Conservation (phyloP, 2,113 vertebrate genomes). For the Phainopepla nitens region DNA sequence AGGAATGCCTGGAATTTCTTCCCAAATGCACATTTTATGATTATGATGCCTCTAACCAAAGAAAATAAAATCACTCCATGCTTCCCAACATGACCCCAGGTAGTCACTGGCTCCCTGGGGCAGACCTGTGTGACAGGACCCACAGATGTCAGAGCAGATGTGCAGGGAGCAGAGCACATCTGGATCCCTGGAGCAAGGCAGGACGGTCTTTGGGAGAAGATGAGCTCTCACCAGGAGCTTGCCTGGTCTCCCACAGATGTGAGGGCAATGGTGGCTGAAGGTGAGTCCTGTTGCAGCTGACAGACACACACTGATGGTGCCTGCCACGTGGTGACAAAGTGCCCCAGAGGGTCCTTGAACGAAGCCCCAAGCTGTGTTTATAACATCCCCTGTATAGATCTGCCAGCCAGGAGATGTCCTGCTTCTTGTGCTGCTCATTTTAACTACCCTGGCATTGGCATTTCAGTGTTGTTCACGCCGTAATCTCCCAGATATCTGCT, state of each 20-base stretch:
- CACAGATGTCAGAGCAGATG: background rate
- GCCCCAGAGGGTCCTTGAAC: background rate
- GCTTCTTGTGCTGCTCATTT: background rate
- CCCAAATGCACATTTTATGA: background rate
- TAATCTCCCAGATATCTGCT: background rate
- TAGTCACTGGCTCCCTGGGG: fast-evolving
- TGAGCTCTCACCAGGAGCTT: background rate
- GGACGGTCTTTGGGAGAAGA: background rate
- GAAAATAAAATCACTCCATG: background rate
- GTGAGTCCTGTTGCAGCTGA: background rate
- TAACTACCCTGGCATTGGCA: background rate
- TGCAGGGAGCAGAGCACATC: background rate
- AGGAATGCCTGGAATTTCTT: background rate
- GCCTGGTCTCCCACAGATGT: fast-evolving
- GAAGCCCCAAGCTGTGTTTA: background rate
- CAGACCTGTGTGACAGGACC: fast-evolving
- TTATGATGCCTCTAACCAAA: background rate
- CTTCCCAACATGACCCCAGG: background rate
- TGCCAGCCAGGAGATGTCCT: background rate
- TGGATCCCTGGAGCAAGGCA: background rate
- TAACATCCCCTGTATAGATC: background rate
- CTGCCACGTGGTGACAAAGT: fast-evolving
- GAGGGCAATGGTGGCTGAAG: background rate
- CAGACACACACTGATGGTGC: background rate
- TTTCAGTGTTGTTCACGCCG: background rate